These are phyloP conservation scores for Alosa alosa DNA, from an alignment of 2,113 vertebrate species.

Conservation along the genomic window DNA sequence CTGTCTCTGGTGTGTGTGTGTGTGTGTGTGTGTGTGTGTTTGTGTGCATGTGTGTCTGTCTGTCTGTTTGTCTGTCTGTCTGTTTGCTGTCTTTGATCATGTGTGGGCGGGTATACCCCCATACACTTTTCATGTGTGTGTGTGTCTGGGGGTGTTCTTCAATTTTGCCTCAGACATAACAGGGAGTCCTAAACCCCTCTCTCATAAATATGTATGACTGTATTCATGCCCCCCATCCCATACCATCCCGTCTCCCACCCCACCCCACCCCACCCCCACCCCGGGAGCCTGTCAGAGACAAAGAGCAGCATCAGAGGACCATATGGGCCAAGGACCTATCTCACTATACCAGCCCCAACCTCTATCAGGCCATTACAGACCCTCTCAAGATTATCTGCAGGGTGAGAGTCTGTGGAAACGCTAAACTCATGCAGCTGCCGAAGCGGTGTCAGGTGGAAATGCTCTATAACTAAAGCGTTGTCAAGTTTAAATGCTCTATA, in stretches of 20 bases:
- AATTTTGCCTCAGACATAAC: constrained; percentile 7
- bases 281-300: neutral
- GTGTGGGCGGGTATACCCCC: neutral
- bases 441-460: no score
- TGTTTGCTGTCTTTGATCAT: neutral
- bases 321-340: neutral
- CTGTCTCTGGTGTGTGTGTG: neutral
- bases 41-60: neutral
- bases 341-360: neutral
- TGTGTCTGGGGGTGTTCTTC: neutral
- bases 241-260: neutral
- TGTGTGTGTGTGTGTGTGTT: neutral
- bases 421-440: no score
- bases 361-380: neutral
- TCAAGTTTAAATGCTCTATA: no score
- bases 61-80: neutral
- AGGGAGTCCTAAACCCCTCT: constrained; percentile 16
- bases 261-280: neutral
- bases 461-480: no score
- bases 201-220: constrained; percentile 45
- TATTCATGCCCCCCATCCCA: neutral
- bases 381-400: neutral
- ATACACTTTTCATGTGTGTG: neutral
- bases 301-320: neutral
- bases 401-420: neutral